Percentiles rank a stretch among this genome's conserved stretches.
phyloP scores from a whole-genome alignment of 2,113 vertebrate genomes.

The Hypomesus transpacificus region DNA sequence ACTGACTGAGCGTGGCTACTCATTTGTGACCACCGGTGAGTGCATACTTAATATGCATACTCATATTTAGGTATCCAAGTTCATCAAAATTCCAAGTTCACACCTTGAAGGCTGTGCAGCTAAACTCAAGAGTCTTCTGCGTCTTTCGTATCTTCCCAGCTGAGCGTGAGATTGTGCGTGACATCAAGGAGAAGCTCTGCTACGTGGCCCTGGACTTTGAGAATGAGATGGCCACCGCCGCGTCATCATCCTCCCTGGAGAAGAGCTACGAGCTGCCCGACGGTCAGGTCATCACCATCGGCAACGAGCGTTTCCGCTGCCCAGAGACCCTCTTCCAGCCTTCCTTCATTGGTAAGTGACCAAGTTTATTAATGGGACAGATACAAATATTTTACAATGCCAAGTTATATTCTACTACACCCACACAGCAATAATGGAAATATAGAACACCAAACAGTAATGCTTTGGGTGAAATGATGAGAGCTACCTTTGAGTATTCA shows the following conservation, averaged over 20 bases:
- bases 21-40: conserved; percentile 87
- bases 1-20: conserved; percentile 95
- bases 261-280: conserved; percentile 97
- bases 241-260: conserved; percentile 95
- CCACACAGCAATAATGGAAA: no score
- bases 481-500: neutral
- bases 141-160: no score
- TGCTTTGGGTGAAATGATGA: neutral
- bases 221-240: conserved; percentile 97
- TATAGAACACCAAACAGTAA: neutral
- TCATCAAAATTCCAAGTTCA: neutral
- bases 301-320: conserved; percentile 98
- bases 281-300: conserved; percentile 97
- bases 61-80: neutral
- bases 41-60: neutral
- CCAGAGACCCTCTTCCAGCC: conserved; percentile 98
- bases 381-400: no score
- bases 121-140: no score
- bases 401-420: no score
- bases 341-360: conserved; percentile 87
- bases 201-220: conserved; percentile 98
- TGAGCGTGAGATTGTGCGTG: conserved; percentile 88
- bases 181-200: conserved; percentile 99
- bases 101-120: no score
- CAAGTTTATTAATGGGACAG: neutral